Conservation (phyloP, 2,113 vertebrate species). For the Noctilio leporinus region DNA sequence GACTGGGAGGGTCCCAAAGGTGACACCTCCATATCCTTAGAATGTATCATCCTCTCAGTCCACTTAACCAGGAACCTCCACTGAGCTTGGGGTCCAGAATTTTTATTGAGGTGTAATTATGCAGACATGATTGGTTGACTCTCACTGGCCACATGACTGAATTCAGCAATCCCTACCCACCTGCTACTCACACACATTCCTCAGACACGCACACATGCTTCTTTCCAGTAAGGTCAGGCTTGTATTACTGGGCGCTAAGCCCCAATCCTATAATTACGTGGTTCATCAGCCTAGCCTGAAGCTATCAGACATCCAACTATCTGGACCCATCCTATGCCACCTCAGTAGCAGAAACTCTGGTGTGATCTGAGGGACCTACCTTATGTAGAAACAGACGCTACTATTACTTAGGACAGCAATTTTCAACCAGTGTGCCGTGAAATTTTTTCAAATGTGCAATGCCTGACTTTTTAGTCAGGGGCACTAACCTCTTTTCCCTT, state of each 20-base stretch:
- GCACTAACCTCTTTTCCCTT: too few species aligned
- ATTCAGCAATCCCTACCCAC: neutral
- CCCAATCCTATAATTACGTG: neutral
- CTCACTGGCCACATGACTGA: neutral
- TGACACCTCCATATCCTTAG: neutral
- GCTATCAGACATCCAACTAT: neutral
- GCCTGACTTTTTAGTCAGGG: too few species aligned
- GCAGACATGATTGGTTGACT: neutral
- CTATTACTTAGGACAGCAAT: neutral
- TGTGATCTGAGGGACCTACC: neutral
- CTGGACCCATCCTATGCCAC: neutral
- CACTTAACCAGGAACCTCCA: neutral
- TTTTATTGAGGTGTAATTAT: neutral
- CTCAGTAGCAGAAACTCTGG: neutral
- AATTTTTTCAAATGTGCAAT: too few species aligned
- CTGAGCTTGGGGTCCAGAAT: neutral
- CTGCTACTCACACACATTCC: too few species aligned
- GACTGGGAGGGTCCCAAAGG: neutral
- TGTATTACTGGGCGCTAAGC: neutral
- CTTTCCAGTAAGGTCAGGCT: neutral
- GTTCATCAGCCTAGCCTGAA: neutral
- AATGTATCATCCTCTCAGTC: neutral
- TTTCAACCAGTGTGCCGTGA: too few species aligned
- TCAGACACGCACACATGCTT: neutral
- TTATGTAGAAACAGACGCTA: neutral